Evolutionary conservation across 2,888 invertebrate genomes (phyloP).

Genomic region (Drosophila ezoana): DNA sequence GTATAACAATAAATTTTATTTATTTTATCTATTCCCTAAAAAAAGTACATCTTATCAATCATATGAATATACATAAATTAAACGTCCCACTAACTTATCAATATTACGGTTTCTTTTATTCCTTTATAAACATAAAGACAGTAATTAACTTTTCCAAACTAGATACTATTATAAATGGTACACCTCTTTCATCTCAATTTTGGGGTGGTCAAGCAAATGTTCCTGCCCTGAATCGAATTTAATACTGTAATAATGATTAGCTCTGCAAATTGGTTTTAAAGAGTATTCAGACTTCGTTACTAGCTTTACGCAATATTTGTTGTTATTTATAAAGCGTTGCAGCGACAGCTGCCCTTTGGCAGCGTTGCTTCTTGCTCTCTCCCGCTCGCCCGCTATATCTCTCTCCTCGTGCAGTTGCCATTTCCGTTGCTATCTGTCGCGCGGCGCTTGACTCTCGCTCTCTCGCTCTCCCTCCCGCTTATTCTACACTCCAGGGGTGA

Average conservation of each 20-base stretch:
- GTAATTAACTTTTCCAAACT: too few species aligned
- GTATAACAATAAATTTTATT: too few species aligned
- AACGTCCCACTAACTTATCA: too few species aligned
- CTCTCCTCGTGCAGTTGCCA: constrained; percentile 48
- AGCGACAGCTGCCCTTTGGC: constrained; percentile 62
- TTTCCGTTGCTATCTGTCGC: constrained; percentile 63
- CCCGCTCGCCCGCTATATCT: background rate
- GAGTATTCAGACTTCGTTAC: constrained; percentile 38
- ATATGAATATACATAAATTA: too few species aligned
- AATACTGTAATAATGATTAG: background rate
- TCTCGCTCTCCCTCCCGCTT: constrained; percentile 1
- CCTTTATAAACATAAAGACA: too few species aligned
- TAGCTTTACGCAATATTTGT: constrained; percentile 31
- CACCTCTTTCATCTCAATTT: too few species aligned
- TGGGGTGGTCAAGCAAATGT: too few species aligned
- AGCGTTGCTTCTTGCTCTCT: constrained; percentile 10
- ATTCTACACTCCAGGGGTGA: constrained; percentile 60
- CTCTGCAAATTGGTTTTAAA: background rate
- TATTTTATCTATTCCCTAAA: too few species aligned
- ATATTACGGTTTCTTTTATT: too few species aligned
- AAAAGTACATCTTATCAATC: too few species aligned
- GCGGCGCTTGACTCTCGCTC: constrained; percentile 8
- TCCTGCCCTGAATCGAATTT: too few species aligned
- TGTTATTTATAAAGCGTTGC: constrained; percentile 68
- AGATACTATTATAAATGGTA: too few species aligned